A percentile compares a stretch with the other conserved stretches of the same genome.
phyloP scores from a whole-genome alignment of 2,888 invertebrate species.

The Hydrotaea cyrtoneurina region DNA sequence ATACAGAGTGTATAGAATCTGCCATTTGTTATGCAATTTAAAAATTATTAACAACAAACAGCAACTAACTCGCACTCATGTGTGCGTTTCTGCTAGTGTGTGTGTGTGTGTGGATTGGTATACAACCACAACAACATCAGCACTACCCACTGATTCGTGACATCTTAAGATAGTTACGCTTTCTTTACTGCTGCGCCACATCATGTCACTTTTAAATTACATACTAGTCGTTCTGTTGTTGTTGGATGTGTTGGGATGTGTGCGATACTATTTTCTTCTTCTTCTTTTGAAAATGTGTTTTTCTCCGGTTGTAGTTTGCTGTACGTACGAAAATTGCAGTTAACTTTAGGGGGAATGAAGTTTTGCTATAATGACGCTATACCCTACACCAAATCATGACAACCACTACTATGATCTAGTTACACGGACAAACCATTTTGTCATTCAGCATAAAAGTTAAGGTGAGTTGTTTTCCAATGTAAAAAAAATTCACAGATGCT shows the following conservation, averaged over 20 bases:
- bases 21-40: conserved; percentile 8
- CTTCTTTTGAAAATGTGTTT: conserved; percentile 8
- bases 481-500: too few relatives aligned
- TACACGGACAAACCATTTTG: too few relatives aligned
- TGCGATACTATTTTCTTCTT: conserved; percentile 13
- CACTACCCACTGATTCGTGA: conserved; percentile 60
- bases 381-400: not conserved
- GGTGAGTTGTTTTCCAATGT: too few relatives aligned
- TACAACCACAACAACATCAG: not conserved
- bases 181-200: conserved; percentile 61
- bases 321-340: not conserved
- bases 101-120: not conserved
- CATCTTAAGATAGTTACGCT: conserved; percentile 65
- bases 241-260: conserved; percentile 40
- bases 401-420: too few relatives aligned
- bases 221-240: conserved; percentile 25
- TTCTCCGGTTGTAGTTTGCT: not conserved
- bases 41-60: conserved; percentile 3
- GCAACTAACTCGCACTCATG: not conserved
- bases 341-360: not conserved
- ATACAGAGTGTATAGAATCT: not conserved
- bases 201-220: conserved; percentile 64
- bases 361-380: not conserved
- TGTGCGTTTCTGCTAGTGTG: not conserved
- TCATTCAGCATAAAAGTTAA: too few relatives aligned